Conservation (phyloP, 2,888 invertebrate genomes). For the Ochropleura plecta region DNA sequence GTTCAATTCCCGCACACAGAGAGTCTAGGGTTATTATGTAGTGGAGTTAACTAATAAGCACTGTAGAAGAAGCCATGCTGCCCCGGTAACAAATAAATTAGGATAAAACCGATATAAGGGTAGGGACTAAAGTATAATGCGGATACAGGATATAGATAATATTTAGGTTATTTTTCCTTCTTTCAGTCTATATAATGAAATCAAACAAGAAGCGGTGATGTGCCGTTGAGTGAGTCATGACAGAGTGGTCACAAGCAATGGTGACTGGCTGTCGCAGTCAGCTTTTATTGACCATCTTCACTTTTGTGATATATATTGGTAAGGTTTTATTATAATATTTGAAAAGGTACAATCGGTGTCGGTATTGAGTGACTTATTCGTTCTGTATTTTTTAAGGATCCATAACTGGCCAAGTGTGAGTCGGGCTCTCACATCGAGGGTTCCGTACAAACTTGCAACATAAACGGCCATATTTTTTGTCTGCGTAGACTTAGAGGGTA, state of each 20-base stretch:
- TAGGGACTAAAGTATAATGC: neutral
- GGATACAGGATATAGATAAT: neutral
- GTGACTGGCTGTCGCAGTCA: slow-evolving; percentile 25
- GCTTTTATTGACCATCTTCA: slow-evolving; percentile 36
- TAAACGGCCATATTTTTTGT: no score
- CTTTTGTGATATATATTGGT: slow-evolving; percentile 43
- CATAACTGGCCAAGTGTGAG: neutral
- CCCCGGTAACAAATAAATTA: neutral
- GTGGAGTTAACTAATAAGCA: neutral
- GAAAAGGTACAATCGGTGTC: neutral
- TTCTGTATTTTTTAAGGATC: neutral
- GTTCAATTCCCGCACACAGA: neutral
- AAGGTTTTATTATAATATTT: slow-evolving; percentile 12
- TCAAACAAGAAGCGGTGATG: neutral
- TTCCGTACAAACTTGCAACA: no score
- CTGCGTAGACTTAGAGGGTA: no score
- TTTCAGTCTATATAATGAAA: slow-evolving; percentile 38
- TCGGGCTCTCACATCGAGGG: neutral
- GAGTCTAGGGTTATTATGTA: neutral
- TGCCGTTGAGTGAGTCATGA: slow-evolving; percentile 24
- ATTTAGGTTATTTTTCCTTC: neutral
- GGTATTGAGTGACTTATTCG: neutral
- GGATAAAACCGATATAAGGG: neutral
- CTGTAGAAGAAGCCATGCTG: neutral
- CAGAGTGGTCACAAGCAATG: slow-evolving; percentile 35